Base-by-base conservation (phyloP, 1,140 invertebrate species). In the Drosophila rhopaloa region DNA sequence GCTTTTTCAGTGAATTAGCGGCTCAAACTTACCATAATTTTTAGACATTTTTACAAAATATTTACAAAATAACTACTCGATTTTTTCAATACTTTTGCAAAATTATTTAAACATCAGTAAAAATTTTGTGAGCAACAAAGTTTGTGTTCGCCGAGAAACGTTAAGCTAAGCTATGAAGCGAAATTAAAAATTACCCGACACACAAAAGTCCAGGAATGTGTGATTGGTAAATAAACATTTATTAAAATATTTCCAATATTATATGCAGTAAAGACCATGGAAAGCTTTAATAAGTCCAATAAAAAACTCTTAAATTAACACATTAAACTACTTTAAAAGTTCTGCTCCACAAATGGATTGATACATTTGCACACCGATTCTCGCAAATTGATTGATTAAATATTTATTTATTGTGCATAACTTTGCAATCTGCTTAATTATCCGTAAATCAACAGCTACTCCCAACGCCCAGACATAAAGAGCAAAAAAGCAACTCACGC, bases 391-490 rank as follows among this genome's bases (percentile, higher is more conserved):
- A 80, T 84, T 65, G 81, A 60, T 80, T 58, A 65, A 80, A 80
- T 84, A 73, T 84, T 80, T 67, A 84, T 76, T 77, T 81, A 79
- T 70, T 60, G 72, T 47, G 70, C 54, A 50, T 47, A 56, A 46
- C 10, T 76, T 44, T 43, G 50, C 65, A 72, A 59, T 68, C 51
- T 53, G 60, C 41, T 63, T 68, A 80, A 84, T 84, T 84, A 81
- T 66, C 57, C 44, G 43, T 53, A 55, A 48, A 67, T 70, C 47
- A 57, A 55, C 50, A 58, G 74, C 54, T 61, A 27, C 41, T 71
- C 43, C 14, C 46, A 46, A 43, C 46, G 37, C 29, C 40, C 46
- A 72, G 11, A 16, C 44, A 37, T 11, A 32, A 16, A 16, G 13
- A 54, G 40, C 16, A 40, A 29, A 55, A 72, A 38, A 46, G 56